phyloP scores from a whole-genome alignment of 2,888 invertebrate genomes.

The Tenthredo amoena region DNA sequence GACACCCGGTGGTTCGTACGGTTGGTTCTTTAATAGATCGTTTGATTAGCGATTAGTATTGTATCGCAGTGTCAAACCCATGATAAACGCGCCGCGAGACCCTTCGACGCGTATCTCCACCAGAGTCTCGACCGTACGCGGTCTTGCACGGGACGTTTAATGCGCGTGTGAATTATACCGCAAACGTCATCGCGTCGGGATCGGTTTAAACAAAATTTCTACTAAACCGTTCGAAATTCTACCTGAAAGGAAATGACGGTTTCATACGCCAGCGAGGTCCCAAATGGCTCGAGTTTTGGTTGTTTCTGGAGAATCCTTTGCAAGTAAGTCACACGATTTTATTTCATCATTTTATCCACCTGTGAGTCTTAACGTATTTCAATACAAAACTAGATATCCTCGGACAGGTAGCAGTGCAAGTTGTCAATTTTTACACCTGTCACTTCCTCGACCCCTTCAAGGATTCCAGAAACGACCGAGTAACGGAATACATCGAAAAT shows the following conservation, averaged over 20 bases:
- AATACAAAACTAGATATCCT: background rate
- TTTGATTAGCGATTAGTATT: background rate
- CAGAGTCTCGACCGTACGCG: slow-evolving; percentile 18
- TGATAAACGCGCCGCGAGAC: slow-evolving; percentile 58
- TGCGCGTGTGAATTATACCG: slow-evolving; percentile 36
- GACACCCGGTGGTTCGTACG: slow-evolving; percentile 73
- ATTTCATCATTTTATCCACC: background rate
- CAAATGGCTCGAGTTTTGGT: slow-evolving; percentile 95
- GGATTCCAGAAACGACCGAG: background rate
- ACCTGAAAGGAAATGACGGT: slow-evolving; percentile 86
- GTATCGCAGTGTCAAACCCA: slow-evolving; percentile 41
- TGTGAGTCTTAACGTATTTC: no score
- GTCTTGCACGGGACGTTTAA: slow-evolving; percentile 1
- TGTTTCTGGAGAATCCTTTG: slow-evolving; percentile 94
- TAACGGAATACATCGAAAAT: slow-evolving; percentile 29
- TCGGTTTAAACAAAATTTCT: background rate
- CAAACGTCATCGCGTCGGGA: background rate
- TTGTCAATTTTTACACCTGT: slow-evolving; percentile 1
- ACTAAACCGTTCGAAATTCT: background rate
- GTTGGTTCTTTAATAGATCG: slow-evolving; percentile 65
- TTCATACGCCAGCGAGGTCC: slow-evolving; percentile 94
- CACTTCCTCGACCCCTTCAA: background rate
- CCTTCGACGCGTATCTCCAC: slow-evolving; percentile 8
- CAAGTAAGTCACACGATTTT: slow-evolving; percentile 83
- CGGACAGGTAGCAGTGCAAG: background rate